A percentile compares a stretch with the other conserved stretches of the same genome.
Conservation (phyloP, 2,797 vertebrate species). For the Acipenser ruthenus region DNA sequence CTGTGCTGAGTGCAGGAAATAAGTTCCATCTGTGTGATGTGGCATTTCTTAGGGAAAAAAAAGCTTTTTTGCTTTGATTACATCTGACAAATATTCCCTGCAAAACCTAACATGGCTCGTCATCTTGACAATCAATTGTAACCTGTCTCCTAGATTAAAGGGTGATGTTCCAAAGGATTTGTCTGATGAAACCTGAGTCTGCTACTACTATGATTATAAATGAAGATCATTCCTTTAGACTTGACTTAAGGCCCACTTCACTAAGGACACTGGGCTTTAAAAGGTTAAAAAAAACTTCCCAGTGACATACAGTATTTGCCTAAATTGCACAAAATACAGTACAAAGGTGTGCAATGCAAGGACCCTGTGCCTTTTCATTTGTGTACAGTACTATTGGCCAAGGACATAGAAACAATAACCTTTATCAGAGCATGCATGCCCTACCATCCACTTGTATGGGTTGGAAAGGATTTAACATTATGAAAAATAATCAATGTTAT, state of each 20-base stretch:
- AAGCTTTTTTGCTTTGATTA: background rate
- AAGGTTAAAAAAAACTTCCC: background rate
- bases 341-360: too few species aligned
- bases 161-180: conserved; percentile 15
- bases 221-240: background rate
- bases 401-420: too few species aligned
- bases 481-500: too few species aligned
- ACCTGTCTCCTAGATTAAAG: conserved; percentile 38
- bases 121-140: conserved; percentile 11
- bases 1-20: conserved; percentile 46
- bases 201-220: background rate
- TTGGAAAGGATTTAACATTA: too few species aligned
- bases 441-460: too few species aligned
- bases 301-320: too few species aligned
- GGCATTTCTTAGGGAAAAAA: conserved; percentile 14
- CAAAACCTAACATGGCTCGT: background rate
- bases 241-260: background rate
- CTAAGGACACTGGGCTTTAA: background rate
- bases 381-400: too few species aligned
- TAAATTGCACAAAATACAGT: too few species aligned
- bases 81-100: conserved; percentile 1
- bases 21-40: conserved; percentile 36
- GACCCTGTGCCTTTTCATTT: too few species aligned
- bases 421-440: too few species aligned
- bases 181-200: background rate